Base-by-base conservation (phyloP, 1,140 invertebrate genomes). In the Aphis craccivora region DNA sequence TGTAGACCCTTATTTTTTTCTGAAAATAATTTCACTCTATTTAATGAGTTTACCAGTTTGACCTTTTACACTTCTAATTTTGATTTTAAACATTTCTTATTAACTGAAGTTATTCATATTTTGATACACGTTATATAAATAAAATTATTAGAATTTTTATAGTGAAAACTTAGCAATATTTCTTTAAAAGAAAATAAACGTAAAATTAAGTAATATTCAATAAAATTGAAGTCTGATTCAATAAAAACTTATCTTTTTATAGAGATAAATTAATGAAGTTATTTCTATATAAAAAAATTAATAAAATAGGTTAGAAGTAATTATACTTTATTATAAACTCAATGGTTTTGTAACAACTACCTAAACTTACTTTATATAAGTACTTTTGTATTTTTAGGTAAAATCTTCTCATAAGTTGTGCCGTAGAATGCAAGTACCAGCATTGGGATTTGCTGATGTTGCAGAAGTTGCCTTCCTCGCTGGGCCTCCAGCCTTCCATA, bases 381-480 rank as follows among this genome's bases (percentile, higher is more conserved):
- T 37, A 37, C 43, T 25, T 20, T 90, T 87, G 6, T 45, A 91
- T 92, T 94, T 94, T 76, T 91, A 95, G 95, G 95, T 95, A 8
- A 96, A 96, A 93, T 97, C 97, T 94, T 96, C 97, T 14, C 97
- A 97, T 95, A 97, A 97, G 94, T 95, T 97, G 8, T 97, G 97
- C 94, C 95, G 96, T 60, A 95, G 97, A 94, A 96, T 96, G 89
- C 96, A 97, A 95, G 95, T 96, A 94, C 96, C 97, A 51, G 95
- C 97, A 1, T 95, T 98, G 94, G 96, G 96, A 94, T 98, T 98
- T 95, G 96, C 97, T 6, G 97, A 97, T 94, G 97, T 98, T 23
- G 96, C 97, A 14, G 97, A 97, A 95, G 96, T 96, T 94, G 96
- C 97, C 48, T 97, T 98, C 94, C 95, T 96, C 91, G 96, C 97